Evolutionary conservation across 2,888 invertebrate genomes (phyloP).

Genomic region (Yponomeuta sedellus): DNA sequence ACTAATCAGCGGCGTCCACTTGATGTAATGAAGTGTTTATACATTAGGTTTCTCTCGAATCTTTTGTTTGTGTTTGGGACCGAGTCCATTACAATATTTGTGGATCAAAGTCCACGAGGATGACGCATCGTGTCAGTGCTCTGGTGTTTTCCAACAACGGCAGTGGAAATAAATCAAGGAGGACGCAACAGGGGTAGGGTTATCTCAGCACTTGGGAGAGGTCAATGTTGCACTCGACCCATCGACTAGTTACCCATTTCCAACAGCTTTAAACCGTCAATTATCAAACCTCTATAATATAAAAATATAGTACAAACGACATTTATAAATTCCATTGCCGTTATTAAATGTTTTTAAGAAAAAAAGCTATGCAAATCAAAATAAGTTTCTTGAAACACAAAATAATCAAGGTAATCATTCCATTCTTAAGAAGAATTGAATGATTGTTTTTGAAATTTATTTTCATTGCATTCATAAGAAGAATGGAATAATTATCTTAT

Average conservation of each 20-base stretch:
- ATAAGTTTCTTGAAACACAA: too few relatives aligned
- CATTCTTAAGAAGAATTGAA: too few relatives aligned
- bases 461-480: too few relatives aligned
- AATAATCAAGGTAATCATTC: too few relatives aligned
- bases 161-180: constrained; percentile 64
- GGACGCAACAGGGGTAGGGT: constrained; percentile 15
- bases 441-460: too few relatives aligned
- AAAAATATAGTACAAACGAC: too few relatives aligned
- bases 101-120: constrained; percentile 49
- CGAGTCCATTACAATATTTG: constrained; percentile 45
- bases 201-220: constrained; percentile 23
- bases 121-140: constrained; percentile 44
- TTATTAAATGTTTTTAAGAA: too few relatives aligned
- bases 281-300: too few relatives aligned
- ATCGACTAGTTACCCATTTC: constrained; percentile 18
- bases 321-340: too few relatives aligned
- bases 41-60: neutral
- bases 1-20: neutral
- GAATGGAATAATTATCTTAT: too few relatives aligned
- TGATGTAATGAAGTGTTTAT: neutral
- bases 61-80: constrained; percentile 8
- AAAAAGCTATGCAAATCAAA: too few relatives aligned
- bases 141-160: constrained; percentile 61
- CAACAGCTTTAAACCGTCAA: too few relatives aligned
- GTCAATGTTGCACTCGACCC: constrained; percentile 48